Base-by-base conservation (phyloP, 2,797 vertebrate genomes). In the Cryptoprocta ferox region DNA sequence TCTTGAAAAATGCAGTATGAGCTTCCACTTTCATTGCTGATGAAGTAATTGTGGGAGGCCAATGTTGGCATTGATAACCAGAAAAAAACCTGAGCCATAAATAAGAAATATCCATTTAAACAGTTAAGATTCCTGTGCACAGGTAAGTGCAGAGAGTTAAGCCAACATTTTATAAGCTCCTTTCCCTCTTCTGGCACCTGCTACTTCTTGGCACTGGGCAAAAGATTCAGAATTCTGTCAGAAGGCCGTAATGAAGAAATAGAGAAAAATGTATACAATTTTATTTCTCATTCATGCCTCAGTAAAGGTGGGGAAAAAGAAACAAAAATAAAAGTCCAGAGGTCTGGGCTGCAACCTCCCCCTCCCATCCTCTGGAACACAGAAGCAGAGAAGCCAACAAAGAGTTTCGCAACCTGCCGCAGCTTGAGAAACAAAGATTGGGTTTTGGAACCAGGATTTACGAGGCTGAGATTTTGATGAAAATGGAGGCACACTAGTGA, bases 381-480 rank as follows among this genome's bases (percentile, higher is more conserved):
- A 76, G 45, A 93, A 93, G 26, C 35, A 70, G 65, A 89, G 63
- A 82, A 76, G 15, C 9, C 53, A 95, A 78, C 65, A 91, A 37
- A 68, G 13, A 68, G 13, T 85, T 78, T 80, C 68, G 28, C n/a
- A 82, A 82, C 91, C 14, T 80, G 18, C 30, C 80, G 16, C 16
- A 32, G 42, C 26, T 81, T 89, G 28, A 84, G 81, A 86, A 95
- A 89, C 30, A 91, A 94, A 93, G 6, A 94, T 16, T 88, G 32
- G 75, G 65, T 15, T 66, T 50, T 18, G 12, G 16, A 28, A 78
- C 14, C 21, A 37, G 30, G 28, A 56, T 10, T 12, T 73, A 89
- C 4, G 21, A 4, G 56, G 53, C 73, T 84, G 65, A 96, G 39
- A 78, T 91, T 19, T 53, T 73, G 65, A 15, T 95, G 75, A 81